Base-by-base conservation (phyloP, 2,888 invertebrate genomes). In the Hermaeophaga mercurialis region DNA sequence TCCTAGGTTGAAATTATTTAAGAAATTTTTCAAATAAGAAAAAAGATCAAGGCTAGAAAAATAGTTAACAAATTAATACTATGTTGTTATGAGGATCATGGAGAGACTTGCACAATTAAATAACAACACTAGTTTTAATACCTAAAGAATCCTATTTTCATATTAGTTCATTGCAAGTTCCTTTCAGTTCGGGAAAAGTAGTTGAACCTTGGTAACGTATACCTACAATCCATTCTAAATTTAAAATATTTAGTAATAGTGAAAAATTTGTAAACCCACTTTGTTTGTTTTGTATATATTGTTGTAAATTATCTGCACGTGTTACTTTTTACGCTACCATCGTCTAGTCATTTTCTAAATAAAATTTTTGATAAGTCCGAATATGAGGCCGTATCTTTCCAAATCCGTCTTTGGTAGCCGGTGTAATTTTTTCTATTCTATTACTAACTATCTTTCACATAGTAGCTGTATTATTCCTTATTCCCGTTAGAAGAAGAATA, bases 251-350 rank as follows among this genome's bases (percentile, higher is more conserved):
- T 53, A 19, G 54, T 50, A 22, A 44, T 49, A 26, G 50, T 19
- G 28, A 54, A 58, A 58, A 58, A 58, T 34, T 36, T 58, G 22
- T 54, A 58, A 5, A 47, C 54, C 49, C 53, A 48, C 44, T 44
- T 52, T 48, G 44, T 22, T 55, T 53, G 28, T 45, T 53, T 45
- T 53, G 14, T 36, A 56, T 44, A 11, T 50, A 57, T 48, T 54
- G 53, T 1, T 52, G 52, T 33, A 56, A 26, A n/a, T 56, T 52
- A 31, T 47, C 46, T n/a, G 56, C 56, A 28, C 41, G 39, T 8
- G 52, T 50, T 7, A 46, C 56, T 43, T 55, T 55, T 49, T 49
- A 55, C 12, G 55, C 49, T 3, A 49, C 49, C 49, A 56, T 56
- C 8, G 49, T 49, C 28, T 50, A 44, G 22, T 50, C 49, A 24